Percentiles rank a stretch among this genome's conserved stretches.
These are phyloP conservation scores for Rafetus swinhoei DNA, from an alignment of 2,113 vertebrate genomes.

Conservation along the genomic window DNA sequence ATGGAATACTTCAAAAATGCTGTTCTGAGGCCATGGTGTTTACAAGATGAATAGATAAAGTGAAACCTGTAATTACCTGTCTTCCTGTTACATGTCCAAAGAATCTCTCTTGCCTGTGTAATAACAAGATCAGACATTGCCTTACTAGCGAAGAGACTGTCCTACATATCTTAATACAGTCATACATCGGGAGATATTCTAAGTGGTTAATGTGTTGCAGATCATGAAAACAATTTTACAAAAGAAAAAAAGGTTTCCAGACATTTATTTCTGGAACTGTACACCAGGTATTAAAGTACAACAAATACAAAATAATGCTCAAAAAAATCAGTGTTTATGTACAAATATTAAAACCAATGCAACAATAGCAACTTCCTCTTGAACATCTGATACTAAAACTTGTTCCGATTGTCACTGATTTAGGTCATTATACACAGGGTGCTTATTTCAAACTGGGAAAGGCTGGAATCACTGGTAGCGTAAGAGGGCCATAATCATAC, in stretches of 20 bases:
- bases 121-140: neutral
- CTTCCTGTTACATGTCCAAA: neutral
- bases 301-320: slow-evolving; percentile 99
- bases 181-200: neutral
- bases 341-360: slow-evolving; percentile 97
- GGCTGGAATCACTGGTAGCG: slow-evolving; percentile 69
- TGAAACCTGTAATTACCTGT: neutral
- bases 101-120: neutral
- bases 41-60: neutral
- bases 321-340: slow-evolving; percentile 98
- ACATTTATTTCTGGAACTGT: slow-evolving; percentile 99
- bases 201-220: neutral
- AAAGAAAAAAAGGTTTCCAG: slow-evolving; percentile 90
- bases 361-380: slow-evolving; percentile 93
- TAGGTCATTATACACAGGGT: slow-evolving; percentile 75
- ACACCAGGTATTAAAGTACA: slow-evolving; percentile 99
- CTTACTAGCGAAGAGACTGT: neutral
- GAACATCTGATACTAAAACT: slow-evolving; percentile 91
- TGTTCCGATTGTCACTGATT: slow-evolving; percentile 97
- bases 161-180: neutral
- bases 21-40: neutral
- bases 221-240: slow-evolving; percentile 58
- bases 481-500: slow-evolving; percentile 70
- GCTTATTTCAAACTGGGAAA: slow-evolving; percentile 67
- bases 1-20: neutral